Evolutionary conservation across 2,113 vertebrate species (phyloP), one percentile per base, ranked within the genome.

Genomic region (Cromileptes altivelis): DNA sequence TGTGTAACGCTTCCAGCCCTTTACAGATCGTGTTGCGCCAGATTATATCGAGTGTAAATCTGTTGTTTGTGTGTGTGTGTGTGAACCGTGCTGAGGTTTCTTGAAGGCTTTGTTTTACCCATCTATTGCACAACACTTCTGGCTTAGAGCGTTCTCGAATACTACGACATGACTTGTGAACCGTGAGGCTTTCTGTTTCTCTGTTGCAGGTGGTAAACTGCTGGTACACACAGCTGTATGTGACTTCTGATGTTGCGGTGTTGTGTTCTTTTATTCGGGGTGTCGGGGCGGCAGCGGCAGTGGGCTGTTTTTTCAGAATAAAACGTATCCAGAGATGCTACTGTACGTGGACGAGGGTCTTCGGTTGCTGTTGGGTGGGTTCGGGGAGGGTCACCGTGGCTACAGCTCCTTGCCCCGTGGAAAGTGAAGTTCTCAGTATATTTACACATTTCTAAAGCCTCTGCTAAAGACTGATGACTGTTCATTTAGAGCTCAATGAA

Each of bases 391-490:
- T 81, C 25, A 50, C 33, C 40, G 11, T 33, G 85, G 67, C 74
- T 49, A 63, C 78, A 58, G 74, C 56, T 78, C 78, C 25, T 72
- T 14, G 55, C 56, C 85, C 88, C 62, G 47, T 55, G 65, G 86
- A 80, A 88, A 88, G 82, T 90, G 78, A 91, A 91, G 91, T 93
- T 94, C 91, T 94, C 94, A 86, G 83, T 85, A 70, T 84, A 88
- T 90, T 80, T 77, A 80, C 90, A 77, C 76, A 71, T 93, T 85
- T 88, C 81, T 87, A 75, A 90, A 88, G 91, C 86, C 87, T 93
- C 90, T 87, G 89, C 85, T 90, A 87, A 93, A 93, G 94, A 95
- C 94, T 94, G 90, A 94, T 91, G 90, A 94, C 94, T 95, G 93
- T 94, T 94, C 89, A 86, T 88, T 90, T 86, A 88, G 89, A 91